Evolutionary conservation across 2,888 invertebrate genomes (phyloP).

Genomic region (Clivina fossor): DNA sequence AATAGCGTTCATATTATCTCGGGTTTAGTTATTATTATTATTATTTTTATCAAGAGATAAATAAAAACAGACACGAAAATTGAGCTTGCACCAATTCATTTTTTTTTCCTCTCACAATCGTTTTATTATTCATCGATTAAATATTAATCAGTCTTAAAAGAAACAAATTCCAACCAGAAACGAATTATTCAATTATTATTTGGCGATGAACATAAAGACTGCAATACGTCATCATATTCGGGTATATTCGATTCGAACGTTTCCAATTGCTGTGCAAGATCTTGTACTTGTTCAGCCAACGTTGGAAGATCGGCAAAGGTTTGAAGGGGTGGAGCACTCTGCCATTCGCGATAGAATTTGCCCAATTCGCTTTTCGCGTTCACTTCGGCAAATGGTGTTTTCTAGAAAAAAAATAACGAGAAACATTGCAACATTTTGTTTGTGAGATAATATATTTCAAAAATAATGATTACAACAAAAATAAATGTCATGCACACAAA

Average conservation of each 20-base stretch:
- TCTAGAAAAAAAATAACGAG: constrained; percentile 58
- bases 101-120: too few species aligned
- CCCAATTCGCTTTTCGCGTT: constrained; percentile 74
- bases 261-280: constrained; percentile 70
- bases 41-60: too few species aligned
- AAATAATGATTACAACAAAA: not conserved
- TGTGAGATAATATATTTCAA: not conserved
- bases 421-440: not conserved
- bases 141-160: constrained; percentile 29
- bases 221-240: constrained; percentile 75
- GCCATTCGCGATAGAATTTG: constrained; percentile 77
- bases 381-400: constrained; percentile 76
- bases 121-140: too few species aligned
- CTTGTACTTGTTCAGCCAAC: constrained; percentile 57
- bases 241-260: constrained; percentile 73
- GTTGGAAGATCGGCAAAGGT: constrained; percentile 54
- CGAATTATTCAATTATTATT: constrained; percentile 58
- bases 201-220: constrained; percentile 67
- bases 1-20: too few species aligned
- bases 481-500: not conserved
- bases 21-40: too few species aligned
- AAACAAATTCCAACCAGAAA: constrained; percentile 5
- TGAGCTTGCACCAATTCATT: too few species aligned
- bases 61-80: too few species aligned
- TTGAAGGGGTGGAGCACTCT: constrained; percentile 60